Percentiles rank a stretch among this genome's conserved stretches.
These are phyloP conservation scores for Melanerpes formicivorus DNA, from an alignment of 2,113 vertebrate species.

Conservation along the genomic window DNA sequence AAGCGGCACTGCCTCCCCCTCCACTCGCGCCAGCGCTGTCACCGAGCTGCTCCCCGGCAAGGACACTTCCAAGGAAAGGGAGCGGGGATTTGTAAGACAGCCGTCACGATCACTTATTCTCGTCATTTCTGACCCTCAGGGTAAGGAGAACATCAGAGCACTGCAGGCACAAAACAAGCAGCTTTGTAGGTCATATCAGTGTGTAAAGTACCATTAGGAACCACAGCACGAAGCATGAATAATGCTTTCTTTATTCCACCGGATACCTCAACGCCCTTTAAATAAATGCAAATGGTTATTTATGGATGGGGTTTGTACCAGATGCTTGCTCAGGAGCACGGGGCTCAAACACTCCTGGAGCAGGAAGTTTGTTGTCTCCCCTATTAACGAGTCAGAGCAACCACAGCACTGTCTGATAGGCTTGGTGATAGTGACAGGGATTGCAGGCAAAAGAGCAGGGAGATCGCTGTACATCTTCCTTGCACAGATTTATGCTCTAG, in stretches of 20 bases:
- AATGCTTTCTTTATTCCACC: slow-evolving; percentile 17
- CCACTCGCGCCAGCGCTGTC: background rate
- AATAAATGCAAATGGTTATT: slow-evolving; percentile 22
- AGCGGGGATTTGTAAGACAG: background rate
- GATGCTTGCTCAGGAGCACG: fast-evolving
- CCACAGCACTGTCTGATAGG: background rate
- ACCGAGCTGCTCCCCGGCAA: background rate
- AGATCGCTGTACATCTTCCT: background rate
- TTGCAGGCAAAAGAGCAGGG: background rate
- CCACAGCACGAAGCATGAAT: background rate
- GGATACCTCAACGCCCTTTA: slow-evolving; percentile 28
- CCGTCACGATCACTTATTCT: background rate
- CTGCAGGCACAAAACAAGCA: slow-evolving; percentile 31
- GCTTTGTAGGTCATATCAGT: slow-evolving; percentile 35
- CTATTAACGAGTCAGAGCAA: background rate
- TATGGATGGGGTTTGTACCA: background rate
- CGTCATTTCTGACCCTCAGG: slow-evolving; percentile 34
- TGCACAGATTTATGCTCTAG: background rate
- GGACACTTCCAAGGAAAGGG: slow-evolving; percentile 23
- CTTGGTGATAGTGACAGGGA: background rate
- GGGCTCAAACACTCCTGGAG: background rate
- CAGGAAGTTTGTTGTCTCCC: background rate
- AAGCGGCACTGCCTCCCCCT: fast-evolving
- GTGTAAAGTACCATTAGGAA: background rate
- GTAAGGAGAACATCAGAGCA: slow-evolving; percentile 31